Evolutionary conservation across 2,113 vertebrate species (phyloP).

Genomic region (Lophochroa leadbeateri): DNA sequence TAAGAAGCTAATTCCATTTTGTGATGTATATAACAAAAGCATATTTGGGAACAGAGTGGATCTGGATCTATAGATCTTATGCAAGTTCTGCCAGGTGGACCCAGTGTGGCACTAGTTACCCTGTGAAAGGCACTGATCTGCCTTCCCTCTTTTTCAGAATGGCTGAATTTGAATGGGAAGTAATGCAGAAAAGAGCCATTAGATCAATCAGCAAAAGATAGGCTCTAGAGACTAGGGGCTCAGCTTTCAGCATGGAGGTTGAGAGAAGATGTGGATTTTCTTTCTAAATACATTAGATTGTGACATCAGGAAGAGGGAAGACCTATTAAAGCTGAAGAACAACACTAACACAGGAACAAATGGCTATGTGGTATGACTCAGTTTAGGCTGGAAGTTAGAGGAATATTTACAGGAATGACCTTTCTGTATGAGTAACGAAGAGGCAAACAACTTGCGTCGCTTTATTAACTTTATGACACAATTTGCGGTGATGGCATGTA

Average conservation of each 20-base stretch:
- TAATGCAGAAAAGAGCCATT: neutral
- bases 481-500: neutral
- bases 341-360: neutral
- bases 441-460: neutral
- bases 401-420: conserved; percentile 41
- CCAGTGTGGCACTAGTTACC: rapidly evolving
- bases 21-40: neutral
- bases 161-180: neutral
- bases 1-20: neutral
- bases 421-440: conserved; percentile 25
- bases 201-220: neutral
- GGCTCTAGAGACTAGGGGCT: neutral
- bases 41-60: neutral
- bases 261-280: neutral
- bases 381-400: neutral
- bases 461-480: conserved; percentile 24
- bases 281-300: neutral
- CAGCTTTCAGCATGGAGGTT: neutral
- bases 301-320: neutral
- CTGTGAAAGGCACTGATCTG: neutral
- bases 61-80: neutral
- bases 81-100: neutral
- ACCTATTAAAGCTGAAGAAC: neutral
- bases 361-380: neutral
- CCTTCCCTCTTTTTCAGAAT: neutral